phyloP scores from a whole-genome alignment of 2,797 vertebrate genomes.

The Chrosomus eos region DNA sequence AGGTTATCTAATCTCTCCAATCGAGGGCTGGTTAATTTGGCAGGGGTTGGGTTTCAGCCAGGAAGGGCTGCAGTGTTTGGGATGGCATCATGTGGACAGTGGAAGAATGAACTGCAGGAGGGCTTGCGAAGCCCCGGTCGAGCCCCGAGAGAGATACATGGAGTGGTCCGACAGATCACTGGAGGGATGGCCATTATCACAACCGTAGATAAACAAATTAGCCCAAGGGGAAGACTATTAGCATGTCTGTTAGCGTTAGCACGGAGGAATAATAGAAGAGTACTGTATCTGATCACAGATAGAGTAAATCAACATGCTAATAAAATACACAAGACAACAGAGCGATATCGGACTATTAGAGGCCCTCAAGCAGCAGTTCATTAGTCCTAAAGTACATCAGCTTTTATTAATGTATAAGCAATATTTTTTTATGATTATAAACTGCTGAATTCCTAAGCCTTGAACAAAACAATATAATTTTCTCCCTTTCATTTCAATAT shows the following conservation, averaged over 20 bases:
- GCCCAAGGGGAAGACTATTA: slow-evolving; percentile 67
- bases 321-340: not conserved
- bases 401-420: not conserved
- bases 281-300: slow-evolving; percentile 2
- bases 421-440: not conserved
- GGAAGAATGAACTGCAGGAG: slow-evolving; percentile 45
- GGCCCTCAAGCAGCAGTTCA: not conserved
- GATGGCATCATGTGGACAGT: slow-evolving; percentile 29
- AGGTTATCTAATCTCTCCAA: slow-evolving; percentile 72
- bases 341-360: not conserved
- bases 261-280: slow-evolving; percentile 35
- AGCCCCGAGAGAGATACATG: slow-evolving; percentile 59
- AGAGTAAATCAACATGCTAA: not conserved
- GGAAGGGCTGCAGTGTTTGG: slow-evolving; percentile 28
- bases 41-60: slow-evolving; percentile 36
- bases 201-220: slow-evolving; percentile 78
- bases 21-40: slow-evolving; percentile 65
- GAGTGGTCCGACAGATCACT: slow-evolving; percentile 69
- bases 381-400: not conserved
- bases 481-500: slow-evolving; percentile 78
- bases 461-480: slow-evolving; percentile 65
- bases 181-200: slow-evolving; percentile 72
- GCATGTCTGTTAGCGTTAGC: slow-evolving; percentile 45
- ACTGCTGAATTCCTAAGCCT: slow-evolving; percentile 7
- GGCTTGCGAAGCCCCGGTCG: slow-evolving; percentile 49